phyloP scores from a whole-genome alignment of 92 coral and sea anemone species.

The Heliopora coerulea region DNA sequence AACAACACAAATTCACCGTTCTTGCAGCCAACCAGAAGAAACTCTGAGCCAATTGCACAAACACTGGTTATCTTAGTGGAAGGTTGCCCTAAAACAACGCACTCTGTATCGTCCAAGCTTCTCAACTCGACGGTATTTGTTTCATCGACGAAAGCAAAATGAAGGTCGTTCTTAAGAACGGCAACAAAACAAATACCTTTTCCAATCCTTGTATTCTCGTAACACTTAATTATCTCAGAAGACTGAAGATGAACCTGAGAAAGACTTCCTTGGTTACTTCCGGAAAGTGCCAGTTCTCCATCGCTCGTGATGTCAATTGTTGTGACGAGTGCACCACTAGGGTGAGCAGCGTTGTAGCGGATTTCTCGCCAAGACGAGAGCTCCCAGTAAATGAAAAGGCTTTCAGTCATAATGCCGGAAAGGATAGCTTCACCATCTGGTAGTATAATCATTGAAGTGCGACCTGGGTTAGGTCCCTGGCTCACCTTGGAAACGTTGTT shows the following conservation, averaged over 20 bases:
- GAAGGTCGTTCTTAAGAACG: conserved; percentile 14
- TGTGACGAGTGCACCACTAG: conserved; percentile 38
- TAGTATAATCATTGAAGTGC: conserved; percentile 16
- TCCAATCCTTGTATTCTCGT: background rate
- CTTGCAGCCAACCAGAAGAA: conserved; percentile 37
- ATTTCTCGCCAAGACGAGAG: conserved; percentile 23
- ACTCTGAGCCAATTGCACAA: conserved; percentile 23
- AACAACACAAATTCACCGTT: conserved; percentile 43
- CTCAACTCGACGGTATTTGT: conserved; percentile 32
- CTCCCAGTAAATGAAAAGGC: conserved; percentile 15
- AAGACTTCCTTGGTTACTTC: conserved; percentile 50
- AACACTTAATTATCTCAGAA: conserved; percentile 39
- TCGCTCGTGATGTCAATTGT: conserved; percentile 35
- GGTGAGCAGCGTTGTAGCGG: conserved; percentile 8
- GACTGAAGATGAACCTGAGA: conserved; percentile 50
- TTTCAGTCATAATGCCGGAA: conserved; percentile 4
- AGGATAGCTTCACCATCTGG: conserved; percentile 2
- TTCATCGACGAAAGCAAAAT: conserved; percentile 24
- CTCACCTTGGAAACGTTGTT: background rate
- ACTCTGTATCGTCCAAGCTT: conserved; percentile 15
- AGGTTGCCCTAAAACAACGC: conserved; percentile 19
- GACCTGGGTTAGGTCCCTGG: conserved; percentile 6
- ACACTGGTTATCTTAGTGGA: conserved; percentile 19
- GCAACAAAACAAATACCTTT: conserved; percentile 27
- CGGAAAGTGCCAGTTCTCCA: conserved; percentile 45